phyloP scores from a whole-genome alignment of 1,140 invertebrate genomes.

The Druon quercuslanigerum region DNA sequence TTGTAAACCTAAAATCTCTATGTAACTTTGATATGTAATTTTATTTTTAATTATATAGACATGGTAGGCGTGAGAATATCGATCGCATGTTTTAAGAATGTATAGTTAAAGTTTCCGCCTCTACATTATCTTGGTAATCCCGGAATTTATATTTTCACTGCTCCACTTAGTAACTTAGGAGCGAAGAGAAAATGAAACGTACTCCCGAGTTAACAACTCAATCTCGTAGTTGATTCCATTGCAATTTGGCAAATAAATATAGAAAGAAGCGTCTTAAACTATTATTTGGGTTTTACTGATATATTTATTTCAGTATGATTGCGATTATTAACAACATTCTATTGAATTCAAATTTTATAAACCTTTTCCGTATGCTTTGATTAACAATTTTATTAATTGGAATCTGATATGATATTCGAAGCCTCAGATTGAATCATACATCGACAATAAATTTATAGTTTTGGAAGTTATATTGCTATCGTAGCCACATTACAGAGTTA shows the following conservation, averaged over 20 bases:
- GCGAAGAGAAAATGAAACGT: constrained; percentile 24
- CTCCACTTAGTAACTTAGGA: constrained; percentile 24
- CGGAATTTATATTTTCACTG: constrained; percentile 31
- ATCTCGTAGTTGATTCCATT: constrained; percentile 12
- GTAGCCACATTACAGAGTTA: background rate
- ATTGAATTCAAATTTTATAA: background rate
- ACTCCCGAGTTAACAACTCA: constrained; percentile 17
- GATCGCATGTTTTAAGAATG: background rate
- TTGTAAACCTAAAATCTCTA: too few species aligned
- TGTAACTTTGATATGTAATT: too few species aligned
- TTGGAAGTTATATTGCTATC: background rate
- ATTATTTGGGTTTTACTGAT: too few species aligned
- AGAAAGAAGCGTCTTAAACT: background rate
- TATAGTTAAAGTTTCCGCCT: constrained; percentile 17
- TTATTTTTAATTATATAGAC: background rate
- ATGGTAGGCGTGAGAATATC: constrained; percentile 9
- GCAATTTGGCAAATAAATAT: background rate
- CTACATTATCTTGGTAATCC: constrained; percentile 23
- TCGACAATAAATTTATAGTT: constrained; percentile 3
- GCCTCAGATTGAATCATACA: background rate
- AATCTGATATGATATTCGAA: background rate
- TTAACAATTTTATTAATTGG: background rate
- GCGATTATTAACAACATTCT: too few species aligned
- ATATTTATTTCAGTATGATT: too few species aligned
- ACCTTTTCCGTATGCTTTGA: background rate